phyloP scores from a whole-genome alignment of 2,797 vertebrate species.

The Rhincodon typus region DNA sequence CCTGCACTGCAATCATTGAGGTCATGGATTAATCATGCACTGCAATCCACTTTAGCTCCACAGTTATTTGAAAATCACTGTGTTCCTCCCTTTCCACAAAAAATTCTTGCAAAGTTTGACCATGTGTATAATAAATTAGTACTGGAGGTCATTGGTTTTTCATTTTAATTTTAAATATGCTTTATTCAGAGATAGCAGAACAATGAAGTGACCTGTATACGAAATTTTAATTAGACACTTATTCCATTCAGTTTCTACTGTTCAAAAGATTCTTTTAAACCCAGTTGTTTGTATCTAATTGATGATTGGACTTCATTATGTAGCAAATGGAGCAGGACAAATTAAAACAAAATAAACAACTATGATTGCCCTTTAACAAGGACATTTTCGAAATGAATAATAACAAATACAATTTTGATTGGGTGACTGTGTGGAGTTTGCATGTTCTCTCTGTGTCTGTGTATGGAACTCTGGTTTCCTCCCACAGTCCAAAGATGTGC shows the following conservation, averaged over 20 bases:
- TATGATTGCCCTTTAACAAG: conserved; percentile 12
- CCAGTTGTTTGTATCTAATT: no score
- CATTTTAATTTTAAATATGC: background rate
- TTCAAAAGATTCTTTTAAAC: background rate
- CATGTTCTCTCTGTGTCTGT: no score
- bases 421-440: no score
- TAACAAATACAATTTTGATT: background rate
- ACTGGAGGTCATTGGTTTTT: background rate
- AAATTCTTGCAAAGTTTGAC: background rate
- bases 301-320: background rate
- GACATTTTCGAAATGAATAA: conserved; percentile 21
- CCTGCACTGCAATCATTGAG: background rate
- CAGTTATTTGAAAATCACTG: background rate
- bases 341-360: background rate
- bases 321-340: conserved; percentile 19
- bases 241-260: conserved; percentile 15
- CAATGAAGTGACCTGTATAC: background rate
- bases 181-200: background rate
- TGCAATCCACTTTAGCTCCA: background rate
- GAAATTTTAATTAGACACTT: conserved; percentile 9
- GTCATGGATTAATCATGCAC: background rate
- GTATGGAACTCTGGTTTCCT: no score
- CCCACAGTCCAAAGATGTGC: no score
- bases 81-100: background rate
- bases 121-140: background rate